Conservation (phyloP, 2,888 invertebrate genomes). For the Drosophila anomelani region DNA sequence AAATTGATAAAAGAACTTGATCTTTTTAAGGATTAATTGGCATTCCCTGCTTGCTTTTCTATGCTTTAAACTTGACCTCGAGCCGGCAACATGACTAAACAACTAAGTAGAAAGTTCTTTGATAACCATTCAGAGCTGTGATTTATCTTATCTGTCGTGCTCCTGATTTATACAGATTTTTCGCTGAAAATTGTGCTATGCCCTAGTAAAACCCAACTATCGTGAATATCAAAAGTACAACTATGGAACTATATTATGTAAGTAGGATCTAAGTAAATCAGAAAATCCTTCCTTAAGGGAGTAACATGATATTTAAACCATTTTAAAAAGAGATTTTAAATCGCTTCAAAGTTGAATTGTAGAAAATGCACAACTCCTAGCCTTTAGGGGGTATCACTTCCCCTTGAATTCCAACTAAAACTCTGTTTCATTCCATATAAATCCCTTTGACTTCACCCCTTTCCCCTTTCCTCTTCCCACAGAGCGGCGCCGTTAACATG, state of each 20-base stretch:
- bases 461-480: constrained; percentile 18
- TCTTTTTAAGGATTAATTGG: too few relatives aligned
- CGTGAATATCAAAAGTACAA: constrained; percentile 4
- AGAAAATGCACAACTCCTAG: not conserved
- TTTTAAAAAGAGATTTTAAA: not conserved
- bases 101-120: not conserved
- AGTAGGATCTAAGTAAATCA: constrained; percentile 5
- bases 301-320: not conserved
- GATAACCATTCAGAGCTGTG: not conserved
- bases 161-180: constrained; percentile 4
- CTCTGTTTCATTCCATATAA: not conserved
- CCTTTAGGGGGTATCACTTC: not conserved
- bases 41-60: too few relatives aligned
- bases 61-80: not conserved
- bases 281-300: not conserved
- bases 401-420: not conserved
- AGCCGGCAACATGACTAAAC: not conserved
- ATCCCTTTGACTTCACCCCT: not conserved
- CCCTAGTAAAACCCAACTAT: constrained; percentile 6
- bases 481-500: constrained; percentile 90
- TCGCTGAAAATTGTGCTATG: constrained; percentile 1
- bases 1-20: too few relatives aligned
- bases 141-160: not conserved
- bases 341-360: too few relatives aligned
- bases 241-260: constrained; percentile 15